Percentiles rank a stretch among this genome's conserved stretches.
phyloP scores from a whole-genome alignment of 2,888 invertebrate genomes.

The Andrena praecox region DNA sequence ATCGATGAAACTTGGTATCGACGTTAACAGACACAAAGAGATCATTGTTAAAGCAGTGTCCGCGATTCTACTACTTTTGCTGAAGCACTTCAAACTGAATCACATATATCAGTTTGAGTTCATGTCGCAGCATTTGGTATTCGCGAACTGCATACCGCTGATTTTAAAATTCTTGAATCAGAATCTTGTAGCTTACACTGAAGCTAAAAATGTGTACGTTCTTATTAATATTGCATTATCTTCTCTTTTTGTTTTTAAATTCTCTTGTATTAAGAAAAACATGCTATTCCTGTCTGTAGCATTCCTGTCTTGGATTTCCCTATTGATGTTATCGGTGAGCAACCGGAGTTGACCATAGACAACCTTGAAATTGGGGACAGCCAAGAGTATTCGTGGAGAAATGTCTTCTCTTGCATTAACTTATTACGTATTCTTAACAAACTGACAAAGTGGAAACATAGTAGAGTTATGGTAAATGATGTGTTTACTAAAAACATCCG shows the following conservation, averaged over 20 bases:
- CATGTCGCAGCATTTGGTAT: constrained; percentile 99
- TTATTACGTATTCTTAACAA: constrained; percentile 98
- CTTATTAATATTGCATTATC: not conserved
- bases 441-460: constrained; percentile 99
- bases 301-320: constrained; percentile 98
- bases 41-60: constrained; percentile 98
- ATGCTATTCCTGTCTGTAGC: constrained; percentile 81
- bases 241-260: not conserved
- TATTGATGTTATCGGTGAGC: constrained; percentile 97
- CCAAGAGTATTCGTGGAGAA: constrained; percentile 97
- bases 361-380: constrained; percentile 94
- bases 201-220: constrained; percentile 94
- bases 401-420: constrained; percentile 99
- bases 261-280: not conserved
- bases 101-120: constrained; percentile 99
- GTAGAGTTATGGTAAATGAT: constrained; percentile 93
- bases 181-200: constrained; percentile 97
- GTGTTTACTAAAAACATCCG: not conserved
- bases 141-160: constrained; percentile 99
- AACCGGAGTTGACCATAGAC: constrained; percentile 96
- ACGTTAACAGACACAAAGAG: constrained; percentile 99
- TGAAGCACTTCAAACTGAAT: constrained; percentile 99
- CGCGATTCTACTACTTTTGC: constrained; percentile 93
- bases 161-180: constrained; percentile 99
- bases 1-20: constrained; percentile 97